phyloP scores from a whole-genome alignment of 2,888 invertebrate genomes.

The Seira musarum region DNA sequence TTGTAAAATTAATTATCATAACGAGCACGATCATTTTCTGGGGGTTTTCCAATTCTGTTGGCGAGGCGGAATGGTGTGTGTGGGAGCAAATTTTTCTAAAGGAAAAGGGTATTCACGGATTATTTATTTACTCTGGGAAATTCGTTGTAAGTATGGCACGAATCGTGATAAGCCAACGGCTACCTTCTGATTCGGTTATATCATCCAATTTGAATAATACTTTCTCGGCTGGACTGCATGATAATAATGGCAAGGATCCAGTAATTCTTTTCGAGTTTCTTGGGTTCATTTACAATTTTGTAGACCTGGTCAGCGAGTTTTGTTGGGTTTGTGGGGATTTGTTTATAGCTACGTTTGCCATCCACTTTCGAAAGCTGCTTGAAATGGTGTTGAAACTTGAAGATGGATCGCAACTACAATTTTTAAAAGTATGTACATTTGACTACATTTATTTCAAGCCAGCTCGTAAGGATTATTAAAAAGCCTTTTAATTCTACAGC shows the following conservation, averaged over 20 bases:
- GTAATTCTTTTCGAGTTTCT: not conserved
- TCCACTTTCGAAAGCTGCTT: constrained; percentile 27
- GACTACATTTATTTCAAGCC: not conserved
- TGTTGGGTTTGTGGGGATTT: constrained; percentile 23
- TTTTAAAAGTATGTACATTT: not conserved
- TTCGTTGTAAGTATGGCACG: constrained; percentile 4
- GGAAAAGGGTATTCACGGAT: constrained; percentile 6
- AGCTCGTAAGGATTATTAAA: too few species aligned
- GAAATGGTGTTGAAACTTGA: constrained; percentile 14
- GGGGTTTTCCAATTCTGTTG: constrained; percentile 8
- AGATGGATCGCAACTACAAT: not conserved
- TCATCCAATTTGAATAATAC: constrained; percentile 4
- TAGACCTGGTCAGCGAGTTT: constrained; percentile 9
- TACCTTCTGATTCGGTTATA: too few species aligned
- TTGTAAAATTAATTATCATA: not conserved
- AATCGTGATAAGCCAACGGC: too few species aligned
- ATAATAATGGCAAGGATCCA: too few species aligned
- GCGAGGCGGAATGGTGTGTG: not conserved
- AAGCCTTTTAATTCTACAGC: not conserved
- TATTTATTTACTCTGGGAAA: not conserved
- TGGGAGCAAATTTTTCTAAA: not conserved
- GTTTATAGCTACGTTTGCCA: not conserved
- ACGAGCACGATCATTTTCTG: not conserved
- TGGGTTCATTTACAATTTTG: not conserved
- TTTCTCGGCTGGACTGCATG: not conserved